Base-by-base conservation (phyloP, 2,113 vertebrate genomes). In the Rhea pennata region DNA sequence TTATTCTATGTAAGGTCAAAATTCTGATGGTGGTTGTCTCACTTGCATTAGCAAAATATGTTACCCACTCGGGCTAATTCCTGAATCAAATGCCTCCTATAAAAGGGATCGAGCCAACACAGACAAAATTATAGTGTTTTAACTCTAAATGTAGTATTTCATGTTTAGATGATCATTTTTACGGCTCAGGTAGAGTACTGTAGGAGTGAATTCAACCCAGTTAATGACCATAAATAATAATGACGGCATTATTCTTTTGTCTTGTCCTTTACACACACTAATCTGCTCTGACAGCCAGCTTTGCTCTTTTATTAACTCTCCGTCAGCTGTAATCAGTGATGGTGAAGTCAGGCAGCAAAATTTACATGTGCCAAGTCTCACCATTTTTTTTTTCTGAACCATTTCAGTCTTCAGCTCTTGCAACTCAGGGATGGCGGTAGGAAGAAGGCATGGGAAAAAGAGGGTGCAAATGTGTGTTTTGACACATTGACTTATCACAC, bases 301-400 rank as follows among this genome's bases (percentile, higher is more conserved):
- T 98, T 99, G 98, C 98, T 99, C 98, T 99, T 99, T 99, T 99
- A 98, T 99, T 99, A 98, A 98, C 98, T 98, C 97, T 98, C 98
- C 84, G 97, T 99, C 99, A 98, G 99, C 98, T 99, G 97, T 98
- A 98, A 99, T 99, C 98, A 98, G 98, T 96, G 98, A 98, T 94
- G 98, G 98, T 98, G 98, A 98, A 99, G 97, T 99, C 98, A 99
- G 98, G 98, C 98, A 98, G 98, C 98, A 98, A 98, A 98, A 98
- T 98, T 98, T 98, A 98, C 98, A 95, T 96, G 96, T 96, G 96
- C 95, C 96, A 96, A 93, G 95, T 97, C 93, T 97, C 91, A 95
- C 94, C 13, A 76, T 31, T 70, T 71, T 94, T 94, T 58, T 59
- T 58, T 54, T 53, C 81, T 61, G 77, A 89, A 94, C 64, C 21